phyloP scores from a whole-genome alignment of 2,888 invertebrate genomes.

The Acholoe squamosa region DNA sequence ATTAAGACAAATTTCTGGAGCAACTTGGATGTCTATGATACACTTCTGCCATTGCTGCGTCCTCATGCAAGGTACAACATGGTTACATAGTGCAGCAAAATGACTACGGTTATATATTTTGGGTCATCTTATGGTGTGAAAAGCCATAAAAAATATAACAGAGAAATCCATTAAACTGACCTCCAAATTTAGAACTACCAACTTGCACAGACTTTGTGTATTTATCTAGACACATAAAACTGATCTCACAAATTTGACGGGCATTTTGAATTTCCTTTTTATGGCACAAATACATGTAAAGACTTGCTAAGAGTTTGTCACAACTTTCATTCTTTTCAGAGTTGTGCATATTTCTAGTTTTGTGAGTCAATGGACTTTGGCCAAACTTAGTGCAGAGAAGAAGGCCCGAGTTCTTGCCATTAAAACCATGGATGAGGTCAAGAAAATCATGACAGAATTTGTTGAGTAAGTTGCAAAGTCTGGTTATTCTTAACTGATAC shows the following conservation, averaged over 20 bases:
- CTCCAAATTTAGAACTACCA: no score
- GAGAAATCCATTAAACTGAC: no score
- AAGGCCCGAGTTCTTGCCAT: not conserved
- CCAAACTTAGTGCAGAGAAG: not conserved
- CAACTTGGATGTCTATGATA: slow-evolving; percentile 87
- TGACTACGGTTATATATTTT: no score
- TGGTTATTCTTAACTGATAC: not conserved
- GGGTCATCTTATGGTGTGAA: no score
- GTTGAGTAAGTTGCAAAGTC: not conserved
- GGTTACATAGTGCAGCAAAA: no score
- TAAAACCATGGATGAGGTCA: not conserved
- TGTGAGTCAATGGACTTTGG: not conserved
- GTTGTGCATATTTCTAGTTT: not conserved
- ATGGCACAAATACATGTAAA: no score
- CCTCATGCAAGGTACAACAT: slow-evolving; percentile 86
- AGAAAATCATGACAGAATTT: not conserved
- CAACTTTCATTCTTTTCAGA: not conserved
- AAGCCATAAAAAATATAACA: no score
- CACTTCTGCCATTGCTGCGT: slow-evolving; percentile 89
- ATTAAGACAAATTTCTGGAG: slow-evolving; percentile 89
- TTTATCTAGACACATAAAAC: no score
- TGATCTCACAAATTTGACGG: no score
- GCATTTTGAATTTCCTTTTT: no score
- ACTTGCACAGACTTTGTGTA: no score
- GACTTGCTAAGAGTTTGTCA: no score